phyloP scores from a whole-genome alignment of 1,140 invertebrate species.

The Charaxes varanes region DNA sequence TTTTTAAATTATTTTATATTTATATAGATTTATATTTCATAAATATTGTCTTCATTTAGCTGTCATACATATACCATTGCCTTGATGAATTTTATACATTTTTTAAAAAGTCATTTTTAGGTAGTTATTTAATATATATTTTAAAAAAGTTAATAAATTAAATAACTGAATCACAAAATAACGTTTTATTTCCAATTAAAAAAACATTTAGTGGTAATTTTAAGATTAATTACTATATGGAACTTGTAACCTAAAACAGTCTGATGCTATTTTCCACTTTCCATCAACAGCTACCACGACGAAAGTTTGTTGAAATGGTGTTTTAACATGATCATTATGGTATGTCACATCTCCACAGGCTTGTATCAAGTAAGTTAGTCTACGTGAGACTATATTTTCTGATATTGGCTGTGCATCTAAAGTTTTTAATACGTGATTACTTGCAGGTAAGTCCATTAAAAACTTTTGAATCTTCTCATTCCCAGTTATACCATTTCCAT shows the following conservation, averaged over 20 bases:
- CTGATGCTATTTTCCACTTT: slow-evolving; percentile 92
- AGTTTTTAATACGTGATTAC: slow-evolving; percentile 80
- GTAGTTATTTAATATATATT: too few species aligned
- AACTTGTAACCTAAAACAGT: slow-evolving; percentile 84
- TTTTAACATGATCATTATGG: slow-evolving; percentile 68
- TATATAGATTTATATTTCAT: too few species aligned
- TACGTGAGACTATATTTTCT: slow-evolving; percentile 79
- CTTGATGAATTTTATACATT: too few species aligned
- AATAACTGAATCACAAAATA: too few species aligned
- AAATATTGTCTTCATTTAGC: too few species aligned
- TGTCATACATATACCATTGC: too few species aligned
- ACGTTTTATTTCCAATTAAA: too few species aligned
- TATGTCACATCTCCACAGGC: slow-evolving; percentile 84
- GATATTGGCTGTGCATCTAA: slow-evolving; percentile 87
- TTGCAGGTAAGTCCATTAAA: slow-evolving; percentile 82
- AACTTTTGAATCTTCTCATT: slow-evolving; percentile 87
- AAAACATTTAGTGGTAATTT: too few species aligned
- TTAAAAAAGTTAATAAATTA: too few species aligned
- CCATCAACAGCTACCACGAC: slow-evolving; percentile 86
- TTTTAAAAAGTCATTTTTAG: too few species aligned
- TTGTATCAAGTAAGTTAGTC: slow-evolving; percentile 84
- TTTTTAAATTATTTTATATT: too few species aligned
- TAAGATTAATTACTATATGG: slow-evolving; percentile 38
- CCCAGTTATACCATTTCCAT: slow-evolving; percentile 85
- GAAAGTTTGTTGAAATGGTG: slow-evolving; percentile 87